Evolutionary conservation across 2,888 invertebrate genomes (phyloP), one percentile per base, ranked within the genome.

Genomic region (Vanessa cardui): DNA sequence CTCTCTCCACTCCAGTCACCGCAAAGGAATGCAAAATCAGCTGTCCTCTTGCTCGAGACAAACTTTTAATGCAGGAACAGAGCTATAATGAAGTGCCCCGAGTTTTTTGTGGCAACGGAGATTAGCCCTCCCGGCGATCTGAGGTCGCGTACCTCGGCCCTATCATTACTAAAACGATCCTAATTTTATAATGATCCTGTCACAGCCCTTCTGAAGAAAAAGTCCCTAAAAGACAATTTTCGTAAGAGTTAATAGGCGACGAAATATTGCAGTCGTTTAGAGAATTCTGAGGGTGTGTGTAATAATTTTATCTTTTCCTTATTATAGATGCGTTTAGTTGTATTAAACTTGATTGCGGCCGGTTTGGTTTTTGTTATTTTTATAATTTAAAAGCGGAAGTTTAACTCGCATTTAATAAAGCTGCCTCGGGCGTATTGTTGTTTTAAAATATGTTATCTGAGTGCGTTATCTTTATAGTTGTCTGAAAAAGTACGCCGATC

Each of bases 161-260:
- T 90, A 87, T 92, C 86, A 92, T 92, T 92, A 92, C 86, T 79
- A 83, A 89, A 92, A 88, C 88, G 91, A 82, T 90, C 87, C 89
- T 92, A 92, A 92, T 92, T 91, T 88, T 90, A 90, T 92, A 92
- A 92, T 91, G 88, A 87, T 85, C 88, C 88, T 92, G 92, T 92
- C 91, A 89, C 90, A 91, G 84, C 83, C 87, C 84, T 88, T 77
- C 79, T 79, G 67, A 77, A 82, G 83, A 84, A 88, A 87, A 84
- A 83, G 81, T 83, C 83, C 82, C 80, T 82, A 85, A 88, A 83
- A 86, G 92, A 91, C 91, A 91, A 91, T 90, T 88, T 90, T 82
- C 84, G 76, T 84, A 80, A 83, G 50, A 50, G 82, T 77, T 88
- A 90, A 89, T 90, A 85, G 83, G 77, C 83, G 79, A 83, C 78